Conservation (phyloP, 2,888 invertebrate genomes). For the Hyppa rectilinea region DNA sequence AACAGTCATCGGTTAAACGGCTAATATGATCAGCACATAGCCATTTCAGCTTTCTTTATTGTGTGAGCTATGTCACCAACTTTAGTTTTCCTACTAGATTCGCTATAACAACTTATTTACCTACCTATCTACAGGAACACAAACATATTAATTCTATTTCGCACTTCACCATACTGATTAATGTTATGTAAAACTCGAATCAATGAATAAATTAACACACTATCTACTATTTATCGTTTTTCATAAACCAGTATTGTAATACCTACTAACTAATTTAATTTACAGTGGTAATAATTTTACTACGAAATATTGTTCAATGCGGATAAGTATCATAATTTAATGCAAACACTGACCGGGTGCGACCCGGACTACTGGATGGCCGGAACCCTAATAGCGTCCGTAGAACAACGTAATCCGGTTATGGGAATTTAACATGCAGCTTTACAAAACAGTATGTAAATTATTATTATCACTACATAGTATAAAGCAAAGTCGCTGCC, state of each 20-base stretch:
- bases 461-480: no score
- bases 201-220: constrained; percentile 14
- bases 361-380: constrained; percentile 5
- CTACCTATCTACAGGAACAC: neutral
- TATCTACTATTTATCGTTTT: constrained; percentile 10
- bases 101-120: no score
- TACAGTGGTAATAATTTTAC: neutral
- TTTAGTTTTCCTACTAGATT: no score
- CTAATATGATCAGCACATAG: no score
- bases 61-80: no score
- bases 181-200: neutral
- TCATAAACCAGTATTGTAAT: constrained; percentile 20
- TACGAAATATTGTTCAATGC: constrained; percentile 23
- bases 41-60: no score
- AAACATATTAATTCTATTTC: no score
- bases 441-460: constrained; percentile 35
- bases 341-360: constrained; percentile 26
- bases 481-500: no score
- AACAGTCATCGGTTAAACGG: no score
- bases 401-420: constrained; percentile 39
- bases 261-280: neutral
- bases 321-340: constrained; percentile 44
- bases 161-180: neutral
- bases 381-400: constrained; percentile 39
- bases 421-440: constrained; percentile 40